Evolutionary conservation across 2,113 vertebrate species (phyloP), one percentile per base, ranked within the genome.

Genomic region (Gobio gobio): DNA sequence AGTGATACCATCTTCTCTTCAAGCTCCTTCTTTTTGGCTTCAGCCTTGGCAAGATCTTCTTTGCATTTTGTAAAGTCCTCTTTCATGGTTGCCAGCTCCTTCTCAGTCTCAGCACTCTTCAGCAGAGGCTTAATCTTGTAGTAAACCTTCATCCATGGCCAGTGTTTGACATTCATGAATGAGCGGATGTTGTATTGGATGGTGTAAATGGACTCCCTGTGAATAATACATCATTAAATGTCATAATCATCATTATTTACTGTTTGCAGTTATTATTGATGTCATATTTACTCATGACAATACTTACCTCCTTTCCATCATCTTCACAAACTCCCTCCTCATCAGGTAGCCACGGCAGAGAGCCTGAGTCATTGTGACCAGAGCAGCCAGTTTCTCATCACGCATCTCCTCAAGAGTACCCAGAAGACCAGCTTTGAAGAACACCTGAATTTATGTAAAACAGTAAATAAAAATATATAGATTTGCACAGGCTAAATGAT

Each of bases 341-440:
- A 92, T 93, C 63, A 96, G 92, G 70, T 87, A 94, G 0, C 94
- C 96, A 76, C 95, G 92, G 87, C 94, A 94, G 20, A 95, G 63
- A 0, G 96, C 95, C 56, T 97, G 96, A 9, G 95, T 96, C 86
- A 95, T 94, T 64, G 96, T 96, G 85, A 96, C 95, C 82, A 97
- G 91, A 86, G 93, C 78, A 49, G 95, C 95, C 87, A 96, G 85
- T 81, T 96, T 96, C 4, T 97, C 96, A 91, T 97, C 96, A 26
- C 95, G 93, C 96, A 97, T 96, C 91, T 97, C 96, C 73, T 97
- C 96, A 86, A 97, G 93, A 29, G 93, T 91, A 36, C 96, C 96
- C 88, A 97, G 82, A 68, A 97, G 92, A 59, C 96, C 96, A 92
- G 96, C 96, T 94, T 96, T 96, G 91, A 97, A 97, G 93, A 97